Base-by-base conservation (phyloP, 2,113 vertebrate genomes). In the Rhineura floridana region DNA sequence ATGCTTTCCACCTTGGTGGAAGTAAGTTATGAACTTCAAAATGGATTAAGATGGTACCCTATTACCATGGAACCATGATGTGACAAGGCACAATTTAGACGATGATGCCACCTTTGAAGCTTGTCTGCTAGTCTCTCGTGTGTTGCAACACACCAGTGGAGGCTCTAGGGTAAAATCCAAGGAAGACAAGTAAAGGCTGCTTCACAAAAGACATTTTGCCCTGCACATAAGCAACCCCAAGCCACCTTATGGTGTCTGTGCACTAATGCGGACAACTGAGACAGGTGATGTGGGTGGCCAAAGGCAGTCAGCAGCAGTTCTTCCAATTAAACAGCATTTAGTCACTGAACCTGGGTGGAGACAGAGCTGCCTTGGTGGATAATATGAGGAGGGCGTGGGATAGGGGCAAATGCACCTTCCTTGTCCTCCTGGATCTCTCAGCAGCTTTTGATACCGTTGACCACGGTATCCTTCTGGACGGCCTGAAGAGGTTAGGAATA, bases 51-150 rank as follows among this genome's bases (percentile, higher is more conserved):
- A 83, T 19, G 12, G 92, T 46, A 78, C 77, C 91, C 90, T 79
- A 95, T 25, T 88, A 91, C 50, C 2, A 96, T 92, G 94, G 94
- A 52, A 92, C 93, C 89, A 52, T 81, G 62, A 44, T 87, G 96
- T 84, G 94, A 95, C 96, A 97, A 97, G 97, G 97, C 97, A 97
- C 97, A 89, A 92, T 50, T 93, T 80, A 85, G 85, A 25, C 69
- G 91, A 94, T 94, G 94, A 67, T 88, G 96, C 94, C 95, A 91
- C 81, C 75, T 85, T 59, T 86, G 95, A 87, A 90, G 81, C 25
- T 46, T 28, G 85, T 46, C 86, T 82, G 48, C 80, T 83, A 83
- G 91, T 91, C 93, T 89, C 88, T 8, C 86, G 75, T 91, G 75
- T 85, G 4, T 80, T 17, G 39, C 8, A 70, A 72, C 7, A 81